Conservation (phyloP, 2,888 invertebrate species). For the Monoplex corrugatus region DNA sequence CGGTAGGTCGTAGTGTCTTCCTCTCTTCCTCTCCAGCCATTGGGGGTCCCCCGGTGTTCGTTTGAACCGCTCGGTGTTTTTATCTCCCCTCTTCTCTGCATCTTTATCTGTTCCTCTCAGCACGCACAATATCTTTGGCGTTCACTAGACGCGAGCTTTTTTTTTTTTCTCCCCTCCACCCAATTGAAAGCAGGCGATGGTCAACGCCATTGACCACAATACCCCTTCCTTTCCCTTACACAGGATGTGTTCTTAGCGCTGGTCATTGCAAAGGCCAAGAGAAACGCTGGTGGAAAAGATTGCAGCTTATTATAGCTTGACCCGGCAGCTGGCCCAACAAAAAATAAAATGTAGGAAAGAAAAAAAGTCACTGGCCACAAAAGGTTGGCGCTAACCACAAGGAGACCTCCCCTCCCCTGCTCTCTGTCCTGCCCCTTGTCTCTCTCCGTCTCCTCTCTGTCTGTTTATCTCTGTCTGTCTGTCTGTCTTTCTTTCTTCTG, state of each 20-base stretch:
- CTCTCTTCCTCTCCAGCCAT: not conserved
- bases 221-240: not conserved
- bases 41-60: not conserved
- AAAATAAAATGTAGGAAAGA: not conserved
- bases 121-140: too few species aligned
- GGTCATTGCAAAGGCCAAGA: slow-evolving; percentile 8
- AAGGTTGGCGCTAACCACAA: not conserved
- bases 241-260: not conserved
- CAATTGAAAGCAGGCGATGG: not conserved
- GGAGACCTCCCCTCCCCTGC: not conserved
- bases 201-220: not conserved
- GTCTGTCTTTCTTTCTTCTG: not conserved
- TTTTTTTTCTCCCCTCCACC: not conserved
- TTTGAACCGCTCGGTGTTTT: not conserved
- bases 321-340: slow-evolving; percentile 13
- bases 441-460: not conserved
- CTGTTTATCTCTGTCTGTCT: not conserved
- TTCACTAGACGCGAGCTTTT: too few species aligned
- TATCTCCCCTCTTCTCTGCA: slow-evolving; percentile 5
- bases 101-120: slow-evolving; percentile 23
- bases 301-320: slow-evolving; percentile 45
- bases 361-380: not conserved
- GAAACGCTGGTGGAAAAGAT: slow-evolving; percentile 39
- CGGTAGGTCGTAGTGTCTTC: not conserved
- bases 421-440: too few species aligned